Evolutionary conservation across 2,113 vertebrate species (phyloP).

Genomic region (Triplophysa dalaica): DNA sequence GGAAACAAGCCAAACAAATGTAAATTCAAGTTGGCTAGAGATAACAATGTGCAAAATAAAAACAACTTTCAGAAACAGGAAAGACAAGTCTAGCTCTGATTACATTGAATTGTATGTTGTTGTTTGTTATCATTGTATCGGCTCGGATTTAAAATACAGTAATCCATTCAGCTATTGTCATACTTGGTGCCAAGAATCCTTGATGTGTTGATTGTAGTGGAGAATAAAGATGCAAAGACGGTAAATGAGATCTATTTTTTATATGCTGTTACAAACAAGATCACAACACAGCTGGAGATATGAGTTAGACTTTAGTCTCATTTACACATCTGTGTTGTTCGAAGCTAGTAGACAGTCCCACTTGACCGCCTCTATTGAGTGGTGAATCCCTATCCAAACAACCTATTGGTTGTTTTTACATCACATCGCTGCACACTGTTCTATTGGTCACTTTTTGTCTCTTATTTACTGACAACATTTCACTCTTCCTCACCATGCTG

Average conservation of each 20-base stretch:
- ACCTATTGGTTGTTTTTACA: too few species aligned
- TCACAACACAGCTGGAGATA: background rate
- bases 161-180: conserved; percentile 15
- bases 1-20: background rate
- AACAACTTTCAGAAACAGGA: background rate
- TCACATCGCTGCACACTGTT: background rate
- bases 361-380: too few species aligned
- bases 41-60: background rate
- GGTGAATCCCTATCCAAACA: too few species aligned
- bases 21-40: background rate
- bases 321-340: too few species aligned
- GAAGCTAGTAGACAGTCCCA: too few species aligned
- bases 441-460: background rate
- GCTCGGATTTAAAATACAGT: background rate
- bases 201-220: conserved; percentile 33
- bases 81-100: conserved; percentile 1
- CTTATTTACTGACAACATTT: background rate
- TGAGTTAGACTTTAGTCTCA: too few species aligned
- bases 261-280: background rate
- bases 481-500: background rate
- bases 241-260: conserved; percentile 6
- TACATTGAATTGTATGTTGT: background rate
- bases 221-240: conserved; percentile 1
- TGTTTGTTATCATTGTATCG: background rate
- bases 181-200: conserved; percentile 8